These are phyloP conservation scores for Notoglanidium macrostoma DNA, from an alignment of 2,797 vertebrate genomes.

Conservation along the genomic window DNA sequence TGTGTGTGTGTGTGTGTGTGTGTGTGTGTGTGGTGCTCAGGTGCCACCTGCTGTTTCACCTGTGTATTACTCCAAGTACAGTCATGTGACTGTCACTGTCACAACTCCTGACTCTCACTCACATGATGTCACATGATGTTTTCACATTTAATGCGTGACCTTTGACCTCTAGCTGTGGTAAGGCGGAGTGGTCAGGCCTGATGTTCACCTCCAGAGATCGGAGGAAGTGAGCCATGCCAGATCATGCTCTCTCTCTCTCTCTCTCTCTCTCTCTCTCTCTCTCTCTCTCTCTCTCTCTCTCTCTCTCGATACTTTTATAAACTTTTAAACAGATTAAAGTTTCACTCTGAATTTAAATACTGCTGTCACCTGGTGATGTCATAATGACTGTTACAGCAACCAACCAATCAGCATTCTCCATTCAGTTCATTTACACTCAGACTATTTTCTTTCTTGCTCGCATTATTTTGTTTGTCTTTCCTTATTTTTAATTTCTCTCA, in stretches of 20 bases:
- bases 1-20: neutral
- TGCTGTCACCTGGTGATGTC: neutral
- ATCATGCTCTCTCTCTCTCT: neutral
- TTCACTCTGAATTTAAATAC: neutral
- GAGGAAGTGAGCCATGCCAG: neutral
- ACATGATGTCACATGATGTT: conserved; percentile 14
- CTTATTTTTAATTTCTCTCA: neutral
- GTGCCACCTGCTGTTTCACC: neutral
- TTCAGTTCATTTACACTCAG: neutral
- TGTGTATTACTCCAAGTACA: neutral
- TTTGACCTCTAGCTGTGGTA: neutral
- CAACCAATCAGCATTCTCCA: neutral
- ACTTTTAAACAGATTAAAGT: neutral
- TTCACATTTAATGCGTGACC: neutral
- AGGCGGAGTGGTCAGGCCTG: neutral
- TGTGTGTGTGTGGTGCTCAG: neutral
- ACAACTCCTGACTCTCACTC: neutral
- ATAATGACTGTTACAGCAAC: neutral
- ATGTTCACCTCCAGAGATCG: neutral
- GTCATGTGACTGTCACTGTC: neutral
- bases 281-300: neutral
- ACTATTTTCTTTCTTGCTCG: neutral
- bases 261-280: neutral
- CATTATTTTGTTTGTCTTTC: neutral
- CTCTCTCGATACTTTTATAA: neutral